Base-by-base conservation (phyloP, 2,113 vertebrate species). In the Turnix velox region DNA sequence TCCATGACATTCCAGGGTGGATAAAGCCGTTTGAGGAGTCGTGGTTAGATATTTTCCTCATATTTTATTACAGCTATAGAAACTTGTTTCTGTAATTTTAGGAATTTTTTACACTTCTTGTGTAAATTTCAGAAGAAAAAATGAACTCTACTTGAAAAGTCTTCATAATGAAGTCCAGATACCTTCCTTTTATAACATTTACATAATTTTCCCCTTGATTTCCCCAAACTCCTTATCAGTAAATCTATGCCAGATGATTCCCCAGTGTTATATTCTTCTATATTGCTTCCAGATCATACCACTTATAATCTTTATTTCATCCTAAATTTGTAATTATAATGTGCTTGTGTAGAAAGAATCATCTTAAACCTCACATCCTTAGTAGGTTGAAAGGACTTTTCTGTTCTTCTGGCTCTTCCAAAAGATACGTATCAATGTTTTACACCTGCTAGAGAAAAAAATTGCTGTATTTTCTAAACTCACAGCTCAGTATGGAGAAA, bases 61-160 rank as follows among this genome's bases (percentile, higher is more conserved):
- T 58, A 61, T 40, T 81, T 16, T 46, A 35, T 51, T 59, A 31
- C 76, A 74, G 61, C 57, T 1, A 28, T 51, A 35, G n/a, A n/a
- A n/a, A n/a, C n/a, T n/a, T n/a, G n/a, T n/a, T n/a, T n/a, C n/a
- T n/a, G n/a, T n/a, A n/a, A n/a, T n/a, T n/a, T n/a, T n/a, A n/a
- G n/a, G n/a, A n/a, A n/a, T n/a, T n/a, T n/a, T n/a, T n/a, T n/a
- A n/a, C n/a, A n/a, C n/a, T n/a, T n/a, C 1, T 31, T 69, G 4
- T 14, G 9, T 10, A 51, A 9, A 3, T 65, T 92, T 57, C 66
- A 28, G 4, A 57, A 42, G 25, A 61, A 63, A 61, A 63, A 71
- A 88, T 54, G 20, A 86, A 15, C 30, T 82, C 39, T 57, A 14
- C 30, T 72, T 90, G 72, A 42, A 51, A 93, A 75, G 73, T 39